phyloP scores from a whole-genome alignment of 2,113 vertebrate species.

The Cryptoleucopteryx plumbea region DNA sequence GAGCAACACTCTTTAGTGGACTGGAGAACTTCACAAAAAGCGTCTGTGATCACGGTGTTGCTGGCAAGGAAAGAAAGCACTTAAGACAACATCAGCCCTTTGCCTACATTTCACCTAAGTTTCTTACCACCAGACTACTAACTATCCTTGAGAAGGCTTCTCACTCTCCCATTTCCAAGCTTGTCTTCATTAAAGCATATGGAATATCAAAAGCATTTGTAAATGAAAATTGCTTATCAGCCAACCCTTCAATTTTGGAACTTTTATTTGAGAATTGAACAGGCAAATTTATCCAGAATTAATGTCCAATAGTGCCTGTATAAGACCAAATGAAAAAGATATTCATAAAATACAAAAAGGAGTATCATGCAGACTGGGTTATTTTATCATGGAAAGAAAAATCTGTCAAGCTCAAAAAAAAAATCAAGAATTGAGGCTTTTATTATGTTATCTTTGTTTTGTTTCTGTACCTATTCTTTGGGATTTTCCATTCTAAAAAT shows the following conservation, averaged over 20 bases:
- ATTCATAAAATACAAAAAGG: not conserved
- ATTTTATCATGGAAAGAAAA: not conserved
- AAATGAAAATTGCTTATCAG: not conserved
- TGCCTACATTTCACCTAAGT: not conserved
- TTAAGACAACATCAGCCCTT: not conserved
- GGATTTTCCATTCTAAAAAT: not conserved
- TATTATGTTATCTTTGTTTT: not conserved
- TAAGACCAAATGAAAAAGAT: not conserved
- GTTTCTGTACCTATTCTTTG: not conserved
- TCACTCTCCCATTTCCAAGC: not conserved
- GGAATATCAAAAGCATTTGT: not conserved
- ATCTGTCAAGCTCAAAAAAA: not conserved
- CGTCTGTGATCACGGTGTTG: not conserved
- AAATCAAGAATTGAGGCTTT: not conserved
- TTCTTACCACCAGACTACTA: not conserved
- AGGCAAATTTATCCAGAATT: not conserved
- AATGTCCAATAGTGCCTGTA: not conserved
- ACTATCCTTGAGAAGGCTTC: not conserved
- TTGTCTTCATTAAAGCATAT: not conserved
- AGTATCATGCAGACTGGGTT: not conserved
- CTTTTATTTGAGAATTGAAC: not conserved
- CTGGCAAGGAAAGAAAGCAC: not conserved
- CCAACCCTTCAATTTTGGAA: not conserved
- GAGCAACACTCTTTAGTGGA: not conserved
- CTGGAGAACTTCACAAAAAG: not conserved